phyloP scores from a whole-genome alignment of 92 coral and sea anemone genomes.

The Galaxea fascicularis region DNA sequence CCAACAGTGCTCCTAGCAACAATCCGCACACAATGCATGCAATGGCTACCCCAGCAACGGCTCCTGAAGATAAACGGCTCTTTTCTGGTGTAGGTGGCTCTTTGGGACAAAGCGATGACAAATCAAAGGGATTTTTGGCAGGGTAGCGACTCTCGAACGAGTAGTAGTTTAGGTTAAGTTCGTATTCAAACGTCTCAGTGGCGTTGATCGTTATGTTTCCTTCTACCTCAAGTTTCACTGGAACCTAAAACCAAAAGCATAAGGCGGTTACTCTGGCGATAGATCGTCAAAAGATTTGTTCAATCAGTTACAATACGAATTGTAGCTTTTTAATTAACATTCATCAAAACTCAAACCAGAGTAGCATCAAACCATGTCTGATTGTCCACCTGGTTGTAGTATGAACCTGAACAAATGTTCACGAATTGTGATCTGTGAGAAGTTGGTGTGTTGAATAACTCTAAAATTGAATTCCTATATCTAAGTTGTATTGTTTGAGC shows the following conservation, averaged over 20 bases:
- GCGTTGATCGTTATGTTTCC: constrained; percentile 36
- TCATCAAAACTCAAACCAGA: no score
- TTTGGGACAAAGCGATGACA: constrained; percentile 27
- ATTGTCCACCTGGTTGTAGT: no score
- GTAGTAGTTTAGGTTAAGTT: constrained; percentile 33
- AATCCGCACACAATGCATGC: constrained; percentile 30
- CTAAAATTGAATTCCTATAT: no score
- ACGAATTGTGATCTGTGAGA: no score
- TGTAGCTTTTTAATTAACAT: no score
- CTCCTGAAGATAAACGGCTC: constrained; percentile 35
- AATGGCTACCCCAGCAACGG: constrained; percentile 43
- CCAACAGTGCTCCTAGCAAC: constrained; percentile 3
- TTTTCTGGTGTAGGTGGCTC: constrained; percentile 25
- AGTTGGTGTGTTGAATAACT: no score
- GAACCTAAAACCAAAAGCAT: constrained; percentile 22
- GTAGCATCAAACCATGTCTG: no score
- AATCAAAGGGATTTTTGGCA: constrained; percentile 7
- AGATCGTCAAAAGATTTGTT: no score
- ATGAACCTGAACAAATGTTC: no score
- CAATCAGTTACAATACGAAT: no score
- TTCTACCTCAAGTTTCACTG: constrained; percentile 29
- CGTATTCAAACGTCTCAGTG: constrained; percentile 15
- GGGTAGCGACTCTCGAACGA: constrained; percentile 54
- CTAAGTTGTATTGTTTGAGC: no score
- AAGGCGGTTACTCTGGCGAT: no score